phyloP scores from a whole-genome alignment of 1,140 invertebrate species.

The Brachionus plicatilis region DNA sequence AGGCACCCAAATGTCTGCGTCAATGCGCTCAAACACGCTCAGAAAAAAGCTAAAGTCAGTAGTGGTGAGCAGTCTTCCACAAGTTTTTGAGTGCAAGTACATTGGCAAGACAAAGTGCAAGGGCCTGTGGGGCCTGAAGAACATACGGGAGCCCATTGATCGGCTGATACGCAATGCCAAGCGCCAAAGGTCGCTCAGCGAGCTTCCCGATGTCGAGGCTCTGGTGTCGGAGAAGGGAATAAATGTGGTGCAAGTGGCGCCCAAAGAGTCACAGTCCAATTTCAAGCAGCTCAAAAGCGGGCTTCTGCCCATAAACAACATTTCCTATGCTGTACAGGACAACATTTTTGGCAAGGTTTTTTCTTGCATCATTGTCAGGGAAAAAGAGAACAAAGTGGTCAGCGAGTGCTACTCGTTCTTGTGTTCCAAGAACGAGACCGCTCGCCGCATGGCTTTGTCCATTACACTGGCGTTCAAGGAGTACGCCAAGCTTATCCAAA shows the following conservation, averaged over 20 bases:
- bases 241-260: neutral
- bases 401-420: constrained; percentile 40
- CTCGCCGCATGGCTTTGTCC: constrained; percentile 13
- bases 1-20: neutral
- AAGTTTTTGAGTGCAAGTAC: constrained; percentile 26
- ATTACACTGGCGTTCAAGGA: constrained; percentile 35
- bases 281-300: neutral
- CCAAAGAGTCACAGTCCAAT: neutral
- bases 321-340: constrained; percentile 37
- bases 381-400: constrained; percentile 8
- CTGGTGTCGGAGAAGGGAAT: neutral
- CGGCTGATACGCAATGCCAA: neutral
- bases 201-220: constrained; percentile 26
- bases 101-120: constrained; percentile 30
- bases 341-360: constrained; percentile 17
- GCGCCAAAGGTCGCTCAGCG: neutral
- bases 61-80: neutral
- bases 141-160: constrained; percentile 23
- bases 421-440: neutral
- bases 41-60: constrained; percentile 4
- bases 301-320: constrained; percentile 5
- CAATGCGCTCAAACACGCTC: neutral
- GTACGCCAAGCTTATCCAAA: constrained; percentile 18
- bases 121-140: constrained; percentile 30
- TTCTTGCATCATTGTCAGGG: constrained; percentile 12